Percentiles rank a stretch among this genome's conserved stretches.
Conservation (phyloP, 1,140 invertebrate species). For the Protaetia brevitarsis region DNA sequence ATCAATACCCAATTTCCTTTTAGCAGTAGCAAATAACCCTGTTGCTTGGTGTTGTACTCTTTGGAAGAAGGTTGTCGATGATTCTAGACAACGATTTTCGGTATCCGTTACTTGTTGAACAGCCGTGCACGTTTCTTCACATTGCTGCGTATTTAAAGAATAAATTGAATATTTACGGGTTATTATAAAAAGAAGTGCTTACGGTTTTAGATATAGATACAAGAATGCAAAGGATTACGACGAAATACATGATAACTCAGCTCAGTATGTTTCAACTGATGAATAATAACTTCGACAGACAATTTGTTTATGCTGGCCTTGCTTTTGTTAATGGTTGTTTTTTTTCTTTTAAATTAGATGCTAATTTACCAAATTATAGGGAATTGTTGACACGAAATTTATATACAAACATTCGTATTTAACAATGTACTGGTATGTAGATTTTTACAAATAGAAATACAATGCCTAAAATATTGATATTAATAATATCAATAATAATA, state of each 20-base stretch:
- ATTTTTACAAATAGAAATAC: no score
- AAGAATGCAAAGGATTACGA: neutral
- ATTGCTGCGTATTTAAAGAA: neutral
- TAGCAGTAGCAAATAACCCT: constrained; percentile 23
- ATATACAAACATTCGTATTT: no score
- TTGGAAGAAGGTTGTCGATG: constrained; percentile 23
- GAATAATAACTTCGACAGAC: neutral
- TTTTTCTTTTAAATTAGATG: neutral
- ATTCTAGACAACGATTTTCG: constrained; percentile 24
- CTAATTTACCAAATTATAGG: neutral
- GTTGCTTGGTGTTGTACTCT: constrained; percentile 27
- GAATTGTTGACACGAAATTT: neutral
- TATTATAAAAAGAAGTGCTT: neutral
- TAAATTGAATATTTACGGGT: neutral
- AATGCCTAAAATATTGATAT: no score
- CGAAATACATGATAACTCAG: neutral
- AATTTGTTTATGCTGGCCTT: neutral
- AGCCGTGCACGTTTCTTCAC: constrained; percentile 3
- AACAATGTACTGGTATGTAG: no score
- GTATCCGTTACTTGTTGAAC: neutral
- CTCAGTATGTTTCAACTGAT: neutral
- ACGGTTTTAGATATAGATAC: neutral
- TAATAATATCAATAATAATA: no score
- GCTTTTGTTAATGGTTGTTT: neutral
- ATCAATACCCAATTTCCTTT: constrained; percentile 25